These are phyloP conservation scores for Micropoecilia bifurca DNA, from an alignment of 2,797 vertebrate species.

Conservation along the genomic window DNA sequence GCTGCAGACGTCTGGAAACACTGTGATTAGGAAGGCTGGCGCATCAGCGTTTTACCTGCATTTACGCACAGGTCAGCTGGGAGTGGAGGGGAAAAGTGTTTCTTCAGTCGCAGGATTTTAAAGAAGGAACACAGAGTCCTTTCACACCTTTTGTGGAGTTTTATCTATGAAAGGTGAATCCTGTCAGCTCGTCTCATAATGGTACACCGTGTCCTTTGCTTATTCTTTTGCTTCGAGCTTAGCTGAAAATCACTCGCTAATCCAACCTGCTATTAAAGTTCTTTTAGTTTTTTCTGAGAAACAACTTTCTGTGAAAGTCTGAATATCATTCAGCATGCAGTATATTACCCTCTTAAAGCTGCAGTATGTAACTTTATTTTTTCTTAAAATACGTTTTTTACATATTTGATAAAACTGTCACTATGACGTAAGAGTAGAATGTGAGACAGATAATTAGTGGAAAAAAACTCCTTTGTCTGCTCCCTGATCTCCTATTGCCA, in stretches of 20 bases:
- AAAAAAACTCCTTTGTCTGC: no score
- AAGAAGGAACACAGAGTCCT: conserved; percentile 43
- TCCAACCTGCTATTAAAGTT: conserved; percentile 25
- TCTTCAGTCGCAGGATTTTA: conserved; percentile 27
- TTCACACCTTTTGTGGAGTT: conserved; percentile 37
- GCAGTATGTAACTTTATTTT: neutral
- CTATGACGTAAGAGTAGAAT: no score
- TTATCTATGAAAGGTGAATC: conserved; percentile 16
- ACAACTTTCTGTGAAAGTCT: conserved; percentile 8
- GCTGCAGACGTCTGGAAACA: conserved; percentile 13
- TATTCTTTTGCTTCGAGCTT: conserved; percentile 28
- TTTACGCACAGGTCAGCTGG: conserved; percentile 11
- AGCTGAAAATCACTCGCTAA: conserved; percentile 19
- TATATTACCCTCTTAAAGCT: neutral
- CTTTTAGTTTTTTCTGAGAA: conserved; percentile 20
- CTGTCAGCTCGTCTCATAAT: conserved; percentile 23
- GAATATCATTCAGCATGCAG: neutral
- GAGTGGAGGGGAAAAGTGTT: conserved; percentile 30
- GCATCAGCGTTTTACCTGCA: conserved; percentile 6
- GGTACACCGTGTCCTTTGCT: conserved; percentile 51
- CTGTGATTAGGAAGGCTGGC: neutral
- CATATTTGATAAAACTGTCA: no score
- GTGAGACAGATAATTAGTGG: no score
- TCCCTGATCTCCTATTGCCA: no score
- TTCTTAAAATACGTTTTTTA: no score